phyloP scores from a whole-genome alignment of 1,140 invertebrate species.

The Drosophila nannoptera region DNA sequence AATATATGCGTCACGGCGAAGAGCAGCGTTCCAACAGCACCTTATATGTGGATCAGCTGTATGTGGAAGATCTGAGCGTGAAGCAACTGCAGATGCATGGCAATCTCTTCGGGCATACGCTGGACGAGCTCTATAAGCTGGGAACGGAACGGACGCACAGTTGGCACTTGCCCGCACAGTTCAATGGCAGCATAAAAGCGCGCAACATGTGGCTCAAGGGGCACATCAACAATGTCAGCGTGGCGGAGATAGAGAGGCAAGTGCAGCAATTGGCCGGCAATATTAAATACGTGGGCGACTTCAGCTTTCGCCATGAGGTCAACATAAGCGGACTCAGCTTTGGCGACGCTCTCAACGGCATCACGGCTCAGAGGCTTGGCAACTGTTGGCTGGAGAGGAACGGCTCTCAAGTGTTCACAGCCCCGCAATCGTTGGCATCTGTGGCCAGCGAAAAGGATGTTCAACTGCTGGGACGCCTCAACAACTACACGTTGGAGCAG shows the following conservation, averaged over 20 bases:
- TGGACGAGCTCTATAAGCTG: constrained; percentile 48
- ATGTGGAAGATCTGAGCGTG: constrained; percentile 21
- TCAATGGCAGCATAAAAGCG: constrained; percentile 74
- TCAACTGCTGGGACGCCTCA: constrained; percentile 66
- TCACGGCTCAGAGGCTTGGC: constrained; percentile 51
- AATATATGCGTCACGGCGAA: constrained; percentile 36
- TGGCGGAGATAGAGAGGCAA: constrained; percentile 58
- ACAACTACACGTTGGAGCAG: constrained; percentile 69
- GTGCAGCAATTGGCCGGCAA: constrained; percentile 68
- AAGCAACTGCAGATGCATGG: constrained; percentile 54
- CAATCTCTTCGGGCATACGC: constrained; percentile 46
- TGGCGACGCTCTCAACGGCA: constrained; percentile 59
- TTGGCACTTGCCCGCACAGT: constrained; percentile 53
- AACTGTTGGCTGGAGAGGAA: constrained; percentile 57
- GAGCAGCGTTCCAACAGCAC: constrained; percentile 42
- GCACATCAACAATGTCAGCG: constrained; percentile 48
- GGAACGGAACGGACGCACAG: constrained; percentile 37
- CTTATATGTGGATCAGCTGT: constrained; percentile 41
- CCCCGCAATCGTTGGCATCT: constrained; percentile 50
- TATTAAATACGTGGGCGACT: constrained; percentile 72
- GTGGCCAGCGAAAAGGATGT: constrained; percentile 63
- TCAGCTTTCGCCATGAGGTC: constrained; percentile 70
- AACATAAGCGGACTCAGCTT: constrained; percentile 62
- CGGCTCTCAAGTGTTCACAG: constrained; percentile 62
- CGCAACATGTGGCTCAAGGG: constrained; percentile 69